Conservation (phyloP, 2,888 invertebrate genomes). For the Bombylius major region DNA sequence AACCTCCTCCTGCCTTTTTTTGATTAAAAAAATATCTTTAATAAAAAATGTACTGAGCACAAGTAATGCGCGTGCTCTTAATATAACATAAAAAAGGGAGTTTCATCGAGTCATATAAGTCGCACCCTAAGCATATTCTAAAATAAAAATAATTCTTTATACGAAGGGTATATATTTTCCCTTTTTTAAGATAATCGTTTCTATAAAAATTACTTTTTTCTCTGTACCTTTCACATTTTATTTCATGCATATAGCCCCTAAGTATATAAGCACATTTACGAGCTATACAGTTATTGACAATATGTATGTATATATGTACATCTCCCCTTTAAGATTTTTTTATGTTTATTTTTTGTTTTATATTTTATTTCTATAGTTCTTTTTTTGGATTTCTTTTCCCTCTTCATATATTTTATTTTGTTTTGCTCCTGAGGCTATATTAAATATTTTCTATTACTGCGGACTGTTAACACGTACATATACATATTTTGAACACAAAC, state of each 20-base stretch:
- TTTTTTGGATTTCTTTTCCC: no score
- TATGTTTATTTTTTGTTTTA: no score
- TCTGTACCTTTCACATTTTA: neutral
- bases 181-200: neutral
- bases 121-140: neutral
- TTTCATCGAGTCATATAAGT: neutral
- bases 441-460: no score
- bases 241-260: neutral
- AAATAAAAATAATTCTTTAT: neutral
- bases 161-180: neutral
- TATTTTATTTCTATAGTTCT: no score
- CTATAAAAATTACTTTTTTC: neutral
- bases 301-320: neutral
- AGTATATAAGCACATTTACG: neutral
- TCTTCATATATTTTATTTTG: no score
- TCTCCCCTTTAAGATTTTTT: no score
- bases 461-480: no score
- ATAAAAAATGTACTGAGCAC: neutral
- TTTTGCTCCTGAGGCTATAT: no score
- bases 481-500: no score
- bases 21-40: neutral
- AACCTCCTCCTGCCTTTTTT: neutral
- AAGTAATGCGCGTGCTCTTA: slow-evolving; percentile 5
- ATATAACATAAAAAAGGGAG: neutral
- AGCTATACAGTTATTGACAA: neutral